Base-by-base conservation (phyloP, 2,113 vertebrate species). In the Nothoprocta perdicaria region DNA sequence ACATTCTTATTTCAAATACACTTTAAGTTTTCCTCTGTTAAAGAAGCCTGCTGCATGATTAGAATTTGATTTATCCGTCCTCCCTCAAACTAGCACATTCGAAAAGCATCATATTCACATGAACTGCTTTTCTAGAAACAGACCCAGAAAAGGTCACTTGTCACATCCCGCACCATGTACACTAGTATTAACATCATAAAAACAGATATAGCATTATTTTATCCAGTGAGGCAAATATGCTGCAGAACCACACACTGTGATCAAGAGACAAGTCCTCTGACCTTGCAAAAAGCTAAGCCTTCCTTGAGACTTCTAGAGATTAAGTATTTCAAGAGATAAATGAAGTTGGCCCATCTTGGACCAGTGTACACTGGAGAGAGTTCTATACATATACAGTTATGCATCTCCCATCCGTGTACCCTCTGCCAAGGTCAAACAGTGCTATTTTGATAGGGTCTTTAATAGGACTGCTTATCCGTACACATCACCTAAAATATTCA, bases 401-500 rank as follows among this genome's bases (percentile, higher is more conserved):
- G n/a, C 45, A 60, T 7, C n/a, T 23, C 55, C 48, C 33, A 40
- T 46, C n/a, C 45, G 41, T 15, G 13, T 6, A 23, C 7, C 40
- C 16, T 46, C n/a, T 6, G 2, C 21, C 4, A 29, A 92, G 73
- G 60, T 61, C 60, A 78, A 78, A 41, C 66, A 31, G 48, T 1
- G 4, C 55, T 61, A 24, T 24, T 60, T 48, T 87, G 16, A 73
- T 27, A 17, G 31, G 8, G 29, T n/a, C 24, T 74, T 68, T 41
- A 48, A 48, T 0, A 23, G 10, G 14, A 14, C 29, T 22, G n/a
- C 45, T 87, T 41, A 27, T 84, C 61, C 43, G 14, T 27, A 48
- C 2, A 0, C 18, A 68, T 17, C 53, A 69, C 19, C 40, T 50
- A 43, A 2, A 43, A 15, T 5, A 17, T 17, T 57, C 61, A n/a